These are phyloP conservation scores for Limnodromus scolopaceus DNA, from an alignment of 2,797 vertebrate species.

Conservation along the genomic window DNA sequence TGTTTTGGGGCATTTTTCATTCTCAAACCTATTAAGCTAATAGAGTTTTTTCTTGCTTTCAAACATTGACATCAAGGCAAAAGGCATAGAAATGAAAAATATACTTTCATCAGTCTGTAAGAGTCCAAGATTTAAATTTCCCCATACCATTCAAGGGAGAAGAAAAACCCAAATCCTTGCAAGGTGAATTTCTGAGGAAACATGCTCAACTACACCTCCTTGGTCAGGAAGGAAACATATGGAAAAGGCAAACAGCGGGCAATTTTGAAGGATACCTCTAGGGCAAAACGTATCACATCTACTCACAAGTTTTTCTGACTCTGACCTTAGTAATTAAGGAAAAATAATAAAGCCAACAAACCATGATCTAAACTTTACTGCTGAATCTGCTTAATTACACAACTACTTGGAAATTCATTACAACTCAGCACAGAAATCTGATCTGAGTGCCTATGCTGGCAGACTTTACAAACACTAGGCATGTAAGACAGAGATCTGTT, in stretches of 20 bases:
- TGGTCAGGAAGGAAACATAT: not conserved
- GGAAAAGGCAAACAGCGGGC: not conserved
- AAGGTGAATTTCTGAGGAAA: not conserved
- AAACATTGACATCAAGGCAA: not conserved
- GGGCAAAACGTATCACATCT: not conserved
- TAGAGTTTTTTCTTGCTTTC: not conserved
- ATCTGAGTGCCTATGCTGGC: not conserved
- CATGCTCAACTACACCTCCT: not conserved
- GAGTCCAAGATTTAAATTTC: not conserved
- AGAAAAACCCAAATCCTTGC: not conserved
- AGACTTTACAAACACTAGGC: not conserved
- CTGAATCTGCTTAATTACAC: not conserved
- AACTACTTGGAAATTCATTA: not conserved
- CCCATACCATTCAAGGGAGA: not conserved
- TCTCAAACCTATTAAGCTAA: not conserved
- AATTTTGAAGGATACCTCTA: not conserved
- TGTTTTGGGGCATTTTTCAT: conserved; percentile 12
- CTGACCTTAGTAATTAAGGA: not conserved
- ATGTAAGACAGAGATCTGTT: not conserved
- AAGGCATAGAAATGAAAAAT: not conserved
- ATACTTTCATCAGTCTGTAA: not conserved
- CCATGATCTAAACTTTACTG: not conserved
- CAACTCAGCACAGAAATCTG: not conserved
- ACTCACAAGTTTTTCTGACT: not conserved
- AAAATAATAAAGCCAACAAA: not conserved